Evolutionary conservation across 2,888 invertebrate genomes (phyloP).

Genomic region (Stenodema calcarata): DNA sequence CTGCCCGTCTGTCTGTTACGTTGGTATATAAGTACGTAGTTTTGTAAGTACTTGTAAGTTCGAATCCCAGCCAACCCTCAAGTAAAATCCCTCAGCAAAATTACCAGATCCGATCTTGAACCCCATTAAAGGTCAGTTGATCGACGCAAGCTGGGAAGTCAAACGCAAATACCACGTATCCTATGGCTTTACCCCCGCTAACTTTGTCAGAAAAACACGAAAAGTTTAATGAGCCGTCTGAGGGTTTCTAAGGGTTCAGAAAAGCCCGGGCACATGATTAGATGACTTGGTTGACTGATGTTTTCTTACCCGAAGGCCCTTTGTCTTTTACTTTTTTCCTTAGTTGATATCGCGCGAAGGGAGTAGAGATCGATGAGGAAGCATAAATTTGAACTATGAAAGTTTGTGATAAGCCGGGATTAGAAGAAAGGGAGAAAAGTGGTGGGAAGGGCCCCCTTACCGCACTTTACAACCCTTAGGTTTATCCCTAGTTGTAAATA

Average conservation of each 20-base stretch:
- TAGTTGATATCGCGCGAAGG: background rate
- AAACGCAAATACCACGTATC: too few species aligned
- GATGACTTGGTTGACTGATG: background rate
- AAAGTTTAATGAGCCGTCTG: background rate
- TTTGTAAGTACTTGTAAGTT: too few species aligned
- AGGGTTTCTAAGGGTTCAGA: background rate
- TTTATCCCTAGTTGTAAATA: slow-evolving; percentile 39
- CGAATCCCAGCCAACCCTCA: too few species aligned
- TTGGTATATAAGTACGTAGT: too few species aligned
- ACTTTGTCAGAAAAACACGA: background rate
- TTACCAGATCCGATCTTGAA: too few species aligned
- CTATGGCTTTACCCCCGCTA: too few species aligned
- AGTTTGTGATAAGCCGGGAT: slow-evolving; percentile 41
- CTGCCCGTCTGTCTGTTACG: too few species aligned
- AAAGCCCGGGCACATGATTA: background rate
- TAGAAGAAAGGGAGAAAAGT: slow-evolving; percentile 17
- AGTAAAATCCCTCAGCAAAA: too few species aligned
- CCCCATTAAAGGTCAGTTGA: too few species aligned
- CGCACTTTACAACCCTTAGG: slow-evolving; percentile 37
- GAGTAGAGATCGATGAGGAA: slow-evolving; percentile 16
- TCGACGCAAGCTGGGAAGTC: too few species aligned
- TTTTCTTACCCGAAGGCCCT: background rate
- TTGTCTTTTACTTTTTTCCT: background rate
- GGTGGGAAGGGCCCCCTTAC: background rate
- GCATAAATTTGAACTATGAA: slow-evolving; percentile 42